A percentile compares a stretch with the other conserved stretches of the same genome.
Evolutionary conservation across 2,113 vertebrate species (phyloP).

Genomic region (Thryonomys swinderianus): DNA sequence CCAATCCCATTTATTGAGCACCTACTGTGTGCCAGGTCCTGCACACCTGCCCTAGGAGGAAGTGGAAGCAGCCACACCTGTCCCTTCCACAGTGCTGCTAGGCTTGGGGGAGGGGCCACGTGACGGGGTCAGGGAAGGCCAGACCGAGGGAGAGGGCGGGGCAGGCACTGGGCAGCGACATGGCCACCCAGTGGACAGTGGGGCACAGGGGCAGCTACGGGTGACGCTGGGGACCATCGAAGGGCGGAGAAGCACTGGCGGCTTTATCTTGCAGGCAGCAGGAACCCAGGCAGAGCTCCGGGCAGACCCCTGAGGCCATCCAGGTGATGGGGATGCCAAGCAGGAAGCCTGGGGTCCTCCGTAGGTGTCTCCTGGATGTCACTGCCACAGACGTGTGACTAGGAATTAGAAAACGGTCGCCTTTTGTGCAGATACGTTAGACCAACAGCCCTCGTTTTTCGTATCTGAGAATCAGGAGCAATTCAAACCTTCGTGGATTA

Average conservation of each 20-base stretch:
- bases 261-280: background rate
- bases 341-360: no score
- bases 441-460: background rate
- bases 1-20: background rate
- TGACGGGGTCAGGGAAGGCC: background rate
- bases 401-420: background rate
- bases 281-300: background rate
- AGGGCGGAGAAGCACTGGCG: rapidly evolving
- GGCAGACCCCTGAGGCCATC: background rate
- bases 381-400: background rate
- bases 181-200: background rate
- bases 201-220: background rate
- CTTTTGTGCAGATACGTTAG: background rate
- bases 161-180: background rate
- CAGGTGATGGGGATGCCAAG: background rate
- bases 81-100: background rate
- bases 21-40: background rate
- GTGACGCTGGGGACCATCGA: no score
- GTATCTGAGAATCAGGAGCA: background rate
- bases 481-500: background rate
- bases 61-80: no score
- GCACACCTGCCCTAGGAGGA: background rate
- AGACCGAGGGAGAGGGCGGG: background rate
- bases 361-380: background rate
- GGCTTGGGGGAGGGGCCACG: background rate